Evolutionary conservation across 2,888 invertebrate genomes (phyloP).

Genomic region (Sepiola atlantica): DNA sequence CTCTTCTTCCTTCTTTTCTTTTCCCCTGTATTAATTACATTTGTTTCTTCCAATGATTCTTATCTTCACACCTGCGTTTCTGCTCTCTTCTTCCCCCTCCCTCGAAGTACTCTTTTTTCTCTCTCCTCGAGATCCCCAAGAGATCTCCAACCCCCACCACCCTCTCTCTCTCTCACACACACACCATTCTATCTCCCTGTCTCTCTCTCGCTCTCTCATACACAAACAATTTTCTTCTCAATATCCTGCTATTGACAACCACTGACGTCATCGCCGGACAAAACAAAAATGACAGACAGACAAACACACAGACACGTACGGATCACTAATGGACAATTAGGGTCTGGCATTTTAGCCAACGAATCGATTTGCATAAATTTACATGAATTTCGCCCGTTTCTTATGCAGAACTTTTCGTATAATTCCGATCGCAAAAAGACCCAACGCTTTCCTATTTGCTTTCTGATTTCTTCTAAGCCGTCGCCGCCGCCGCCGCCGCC

Average conservation of each 20-base stretch:
- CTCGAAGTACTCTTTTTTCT: neutral
- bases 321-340: constrained; percentile 8
- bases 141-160: neutral
- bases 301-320: constrained; percentile 13
- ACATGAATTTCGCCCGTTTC: neutral
- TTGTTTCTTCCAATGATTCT: neutral
- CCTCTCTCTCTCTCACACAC: neutral
- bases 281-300: neutral
- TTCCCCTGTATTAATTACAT: neutral
- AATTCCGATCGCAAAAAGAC: neutral
- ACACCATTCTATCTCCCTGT: too few species aligned
- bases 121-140: neutral
- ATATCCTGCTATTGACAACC: constrained; percentile 3
- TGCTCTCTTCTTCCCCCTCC: neutral
- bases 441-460: neutral
- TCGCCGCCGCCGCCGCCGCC: neutral
- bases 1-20: neutral
- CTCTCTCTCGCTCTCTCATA: neutral
- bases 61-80: neutral
- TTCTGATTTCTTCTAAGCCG: neutral
- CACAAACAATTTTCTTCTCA: neutral
- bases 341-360: constrained; percentile 32
- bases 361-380: constrained; percentile 18
- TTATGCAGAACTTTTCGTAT: neutral
- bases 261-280: neutral